A percentile compares a stretch with the other conserved stretches of the same genome.
Evolutionary conservation across 2,888 invertebrate genomes (phyloP).

Genomic region (Allophyes oxyacanthae): DNA sequence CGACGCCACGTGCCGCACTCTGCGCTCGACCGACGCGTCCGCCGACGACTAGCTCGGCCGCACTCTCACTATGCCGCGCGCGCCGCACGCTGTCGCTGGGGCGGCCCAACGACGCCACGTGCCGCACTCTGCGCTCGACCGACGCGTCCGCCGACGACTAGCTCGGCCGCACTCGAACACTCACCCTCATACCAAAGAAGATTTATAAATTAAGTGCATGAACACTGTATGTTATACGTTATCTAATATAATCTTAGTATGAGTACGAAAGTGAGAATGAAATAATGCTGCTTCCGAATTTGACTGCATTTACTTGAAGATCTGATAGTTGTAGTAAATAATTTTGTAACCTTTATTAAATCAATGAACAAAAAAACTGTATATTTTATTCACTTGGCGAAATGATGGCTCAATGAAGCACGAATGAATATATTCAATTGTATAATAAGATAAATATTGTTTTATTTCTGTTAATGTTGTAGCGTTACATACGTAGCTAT

Average conservation of each 20-base stretch:
- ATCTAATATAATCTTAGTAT: no score
- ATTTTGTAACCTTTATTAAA: no score
- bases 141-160: neutral
- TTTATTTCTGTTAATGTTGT: no score
- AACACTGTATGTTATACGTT: neutral
- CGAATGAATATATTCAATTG: no score
- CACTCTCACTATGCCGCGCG: conserved; percentile 56
- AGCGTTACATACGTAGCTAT: no score
- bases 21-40: conserved; percentile 38
- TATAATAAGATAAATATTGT: no score
- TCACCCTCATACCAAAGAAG: conserved; percentile 21
- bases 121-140: conserved; percentile 66
- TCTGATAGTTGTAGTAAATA: conserved; percentile 17
- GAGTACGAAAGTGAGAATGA: neutral
- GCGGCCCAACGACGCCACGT: conserved; percentile 68
- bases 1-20: conserved; percentile 65
- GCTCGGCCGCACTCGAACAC: neutral
- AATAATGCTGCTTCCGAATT: neutral
- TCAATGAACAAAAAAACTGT: no score
- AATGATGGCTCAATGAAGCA: no score
- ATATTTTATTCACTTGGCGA: no score
- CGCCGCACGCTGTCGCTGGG: conserved; percentile 70
- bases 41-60: neutral
- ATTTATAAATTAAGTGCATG: neutral
- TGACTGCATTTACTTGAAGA: conserved; percentile 25